Percentiles rank a stretch among this genome's conserved stretches.
Conservation (phyloP, 2,797 vertebrate species). For the Antennarius maculatus region DNA sequence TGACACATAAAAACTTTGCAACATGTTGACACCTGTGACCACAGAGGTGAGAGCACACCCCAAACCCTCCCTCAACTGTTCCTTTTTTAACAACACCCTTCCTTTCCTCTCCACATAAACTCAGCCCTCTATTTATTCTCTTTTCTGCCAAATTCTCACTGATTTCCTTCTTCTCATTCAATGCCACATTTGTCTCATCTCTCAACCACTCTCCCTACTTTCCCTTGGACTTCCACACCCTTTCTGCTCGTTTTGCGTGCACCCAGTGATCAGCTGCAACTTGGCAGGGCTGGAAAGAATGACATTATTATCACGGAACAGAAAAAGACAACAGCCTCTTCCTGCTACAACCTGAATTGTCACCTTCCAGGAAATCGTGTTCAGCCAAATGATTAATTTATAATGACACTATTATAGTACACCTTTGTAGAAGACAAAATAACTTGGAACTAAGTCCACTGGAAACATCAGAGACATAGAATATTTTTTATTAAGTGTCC, state of each 20-base stretch:
- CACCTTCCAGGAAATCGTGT: conserved; percentile 30
- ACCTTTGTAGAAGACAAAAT: not conserved
- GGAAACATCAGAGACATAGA: not conserved
- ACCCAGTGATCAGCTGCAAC: conserved; percentile 60
- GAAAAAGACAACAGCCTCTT: conserved; percentile 25
- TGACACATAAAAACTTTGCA: conserved; percentile 35
- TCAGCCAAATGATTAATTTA: not conserved
- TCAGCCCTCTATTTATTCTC: conserved; percentile 37
- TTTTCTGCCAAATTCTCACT: conserved; percentile 13
- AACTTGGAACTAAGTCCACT: not conserved
- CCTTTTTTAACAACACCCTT: conserved; percentile 71
- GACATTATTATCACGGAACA: conserved; percentile 52
- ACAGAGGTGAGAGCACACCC: conserved; percentile 71
- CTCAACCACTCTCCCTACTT: conserved; percentile 11
- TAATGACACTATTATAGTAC: not conserved
- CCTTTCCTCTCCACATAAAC: conserved; percentile 51
- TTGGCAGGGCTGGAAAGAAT: conserved; percentile 38
- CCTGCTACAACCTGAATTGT: conserved; percentile 10
- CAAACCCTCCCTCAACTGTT: conserved; percentile 54
- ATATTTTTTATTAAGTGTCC: conserved; percentile 19
- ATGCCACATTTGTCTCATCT: conserved; percentile 43
- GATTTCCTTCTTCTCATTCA: conserved; percentile 24
- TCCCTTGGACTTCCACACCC: conserved; percentile 48
- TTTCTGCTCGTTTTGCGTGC: conserved; percentile 55
- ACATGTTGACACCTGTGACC: conserved; percentile 63